Conservation (phyloP, 1,140 invertebrate species). For the Bombus balteatus region DNA sequence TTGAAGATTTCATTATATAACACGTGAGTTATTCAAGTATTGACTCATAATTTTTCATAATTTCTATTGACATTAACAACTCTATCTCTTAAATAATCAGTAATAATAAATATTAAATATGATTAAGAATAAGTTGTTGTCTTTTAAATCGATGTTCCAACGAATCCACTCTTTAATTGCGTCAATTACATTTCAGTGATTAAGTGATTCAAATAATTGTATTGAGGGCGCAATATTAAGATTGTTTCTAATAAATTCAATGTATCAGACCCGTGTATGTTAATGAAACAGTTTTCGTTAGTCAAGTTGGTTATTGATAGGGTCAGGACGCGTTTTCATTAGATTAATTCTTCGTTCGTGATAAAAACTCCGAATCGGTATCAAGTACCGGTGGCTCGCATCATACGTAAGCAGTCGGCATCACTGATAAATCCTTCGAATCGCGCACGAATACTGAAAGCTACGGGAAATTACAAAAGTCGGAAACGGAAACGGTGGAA, state of each 20-base stretch:
- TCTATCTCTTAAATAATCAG: background rate
- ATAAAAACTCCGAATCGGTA: slow-evolving; percentile 20
- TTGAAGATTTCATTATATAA: background rate
- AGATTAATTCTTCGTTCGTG: background rate
- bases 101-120: background rate
- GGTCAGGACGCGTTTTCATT: background rate
- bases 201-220: background rate
- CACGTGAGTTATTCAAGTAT: too few species aligned
- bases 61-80: background rate
- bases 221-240: too few species aligned
- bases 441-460: slow-evolving; percentile 67
- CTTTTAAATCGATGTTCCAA: background rate
- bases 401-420: slow-evolving; percentile 42
- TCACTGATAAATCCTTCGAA: slow-evolving; percentile 65
- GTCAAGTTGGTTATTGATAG: background rate
- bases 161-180: too few species aligned
- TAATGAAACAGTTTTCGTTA: background rate
- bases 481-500: slow-evolving; percentile 79
- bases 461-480: slow-evolving; percentile 82
- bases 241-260: too few species aligned
- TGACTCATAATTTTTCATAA: background rate
- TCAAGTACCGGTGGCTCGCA: background rate
- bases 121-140: background rate
- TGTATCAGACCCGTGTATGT: too few species aligned
- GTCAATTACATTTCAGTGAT: background rate